Evolutionary conservation across 2,113 vertebrate species (phyloP).

Genomic region (Conger conger): DNA sequence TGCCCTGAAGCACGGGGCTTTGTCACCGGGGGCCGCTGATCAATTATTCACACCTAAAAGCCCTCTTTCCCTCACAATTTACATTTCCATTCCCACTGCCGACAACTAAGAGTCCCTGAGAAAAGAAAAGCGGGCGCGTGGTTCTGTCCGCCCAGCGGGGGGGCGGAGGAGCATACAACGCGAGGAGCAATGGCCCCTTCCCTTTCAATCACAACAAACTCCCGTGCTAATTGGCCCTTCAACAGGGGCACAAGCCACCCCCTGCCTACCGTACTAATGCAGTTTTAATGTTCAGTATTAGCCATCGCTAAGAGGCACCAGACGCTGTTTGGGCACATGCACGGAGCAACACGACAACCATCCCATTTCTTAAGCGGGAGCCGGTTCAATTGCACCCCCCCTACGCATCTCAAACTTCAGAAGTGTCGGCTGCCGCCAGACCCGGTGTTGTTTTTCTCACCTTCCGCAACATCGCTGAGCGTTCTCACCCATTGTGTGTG

Average conservation of each 20-base stretch:
- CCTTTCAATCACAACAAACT: background rate
- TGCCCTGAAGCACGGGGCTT: slow-evolving; percentile 27
- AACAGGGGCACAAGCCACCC: background rate
- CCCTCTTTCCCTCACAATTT: slow-evolving; percentile 13
- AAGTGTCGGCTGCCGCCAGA: background rate
- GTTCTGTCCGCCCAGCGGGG: background rate
- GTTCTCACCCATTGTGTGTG: background rate
- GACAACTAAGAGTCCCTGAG: background rate
- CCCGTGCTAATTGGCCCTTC: background rate
- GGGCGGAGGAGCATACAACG: background rate
- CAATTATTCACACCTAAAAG: slow-evolving; percentile 42
- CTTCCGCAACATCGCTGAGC: background rate
- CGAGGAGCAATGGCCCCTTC: background rate
- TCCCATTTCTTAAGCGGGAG: background rate
- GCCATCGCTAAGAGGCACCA: slow-evolving; percentile 7
- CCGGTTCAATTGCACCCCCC: background rate
- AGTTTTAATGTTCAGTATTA: slow-evolving; percentile 5
- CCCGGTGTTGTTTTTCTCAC: background rate
- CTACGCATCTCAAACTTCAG: background rate
- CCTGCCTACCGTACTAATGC: slow-evolving; percentile 4
- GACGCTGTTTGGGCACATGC: background rate
- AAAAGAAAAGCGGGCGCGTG: background rate
- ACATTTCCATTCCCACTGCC: background rate
- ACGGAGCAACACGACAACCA: too few species aligned
- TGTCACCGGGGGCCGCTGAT: slow-evolving; percentile 23